Evolutionary conservation across 2,797 vertebrate species (phyloP).

Genomic region (Taenioides sp.): DNA sequence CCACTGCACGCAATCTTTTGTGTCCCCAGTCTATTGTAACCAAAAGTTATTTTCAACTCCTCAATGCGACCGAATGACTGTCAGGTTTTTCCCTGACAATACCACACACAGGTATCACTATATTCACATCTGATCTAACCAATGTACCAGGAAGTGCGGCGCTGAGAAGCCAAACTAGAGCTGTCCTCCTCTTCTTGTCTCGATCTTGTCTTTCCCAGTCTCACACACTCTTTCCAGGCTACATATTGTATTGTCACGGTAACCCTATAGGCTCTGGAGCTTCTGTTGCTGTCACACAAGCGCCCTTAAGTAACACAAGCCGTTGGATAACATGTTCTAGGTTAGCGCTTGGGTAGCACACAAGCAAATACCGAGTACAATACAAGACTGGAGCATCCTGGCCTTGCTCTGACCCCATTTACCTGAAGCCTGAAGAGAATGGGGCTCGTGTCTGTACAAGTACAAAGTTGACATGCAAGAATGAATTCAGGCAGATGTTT

Average conservation of each 20-base stretch:
- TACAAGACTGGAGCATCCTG: conserved; percentile 22
- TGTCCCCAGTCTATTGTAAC: neutral
- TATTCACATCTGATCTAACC: neutral
- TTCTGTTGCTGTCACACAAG: conserved; percentile 55
- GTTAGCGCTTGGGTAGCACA: conserved; percentile 45
- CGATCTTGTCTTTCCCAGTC: conserved; percentile 23
- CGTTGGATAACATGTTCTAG: conserved; percentile 57
- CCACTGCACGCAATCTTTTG: conserved; percentile 4
- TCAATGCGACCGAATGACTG: neutral
- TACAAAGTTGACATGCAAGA: conserved; percentile 15
- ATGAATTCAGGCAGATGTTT: conserved; percentile 21
- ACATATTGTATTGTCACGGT: conserved; percentile 48
- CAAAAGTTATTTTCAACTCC: neutral
- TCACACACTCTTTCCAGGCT: conserved; percentile 37
- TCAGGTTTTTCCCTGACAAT: neutral
- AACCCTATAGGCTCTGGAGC: conserved; percentile 51
- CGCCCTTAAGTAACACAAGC: conserved; percentile 51
- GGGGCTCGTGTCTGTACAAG: conserved; percentile 13
- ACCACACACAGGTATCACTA: neutral
- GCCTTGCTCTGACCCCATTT: conserved; percentile 59
- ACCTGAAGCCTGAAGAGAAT: conserved; percentile 27
- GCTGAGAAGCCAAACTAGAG: neutral
- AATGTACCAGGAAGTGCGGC: conserved; percentile 7
- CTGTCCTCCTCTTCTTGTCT: conserved; percentile 5
- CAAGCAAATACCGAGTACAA: conserved; percentile 26